Evolutionary conservation across 2,888 invertebrate species (phyloP), one percentile per base, ranked within the genome.

Genomic region (Cotesia congregata): DNA sequence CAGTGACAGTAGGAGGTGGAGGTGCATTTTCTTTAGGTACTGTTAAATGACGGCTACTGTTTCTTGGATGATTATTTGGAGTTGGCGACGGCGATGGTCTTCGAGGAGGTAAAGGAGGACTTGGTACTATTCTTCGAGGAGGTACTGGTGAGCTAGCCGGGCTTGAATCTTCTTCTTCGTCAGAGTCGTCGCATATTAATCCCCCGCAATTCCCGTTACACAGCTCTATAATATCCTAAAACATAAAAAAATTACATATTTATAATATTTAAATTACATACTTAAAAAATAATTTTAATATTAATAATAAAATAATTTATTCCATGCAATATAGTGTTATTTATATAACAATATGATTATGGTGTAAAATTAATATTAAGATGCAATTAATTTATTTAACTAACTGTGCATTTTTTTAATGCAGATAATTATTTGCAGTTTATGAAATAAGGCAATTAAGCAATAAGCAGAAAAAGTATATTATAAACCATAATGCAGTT

Each of bases 31-130:
- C 90, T 80, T 90, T 90, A 5, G 90, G 90, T 40, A 90, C 90
- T 1, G 87, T 89, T 17, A 90, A 79, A 74, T 90, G 90, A 75
- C 88, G 84, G 69, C 85, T 50, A 50, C 50, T 84, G 74, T 88
- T 89, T 75, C 87, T 81, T 4, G 82, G 78, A 59, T 87, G 87
- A 80, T 83, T 85, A 74, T 82, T 84, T 0, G 86, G 83, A 6
- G 85, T 85, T 0, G 88, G 88, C 12, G 88, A 88, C 1, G 92
- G 92, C 0, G 92, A 92, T 41, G 90, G 91, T 81, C 91, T 90
- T 78, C 94, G 87, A 0, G 94, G 94, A 7, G 94, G 94, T 74
- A 94, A 90, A 6, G 94, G 93, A 5, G 93, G 93, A 77, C 88
- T 88, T 59, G 88, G 86, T 7, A 86, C 86, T 30, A 87, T 84